Evolutionary conservation across 92 coral and sea anemone genomes (phyloP), one percentile per base, ranked within the genome.

Genomic region (Hydrozoanthus gracilis): DNA sequence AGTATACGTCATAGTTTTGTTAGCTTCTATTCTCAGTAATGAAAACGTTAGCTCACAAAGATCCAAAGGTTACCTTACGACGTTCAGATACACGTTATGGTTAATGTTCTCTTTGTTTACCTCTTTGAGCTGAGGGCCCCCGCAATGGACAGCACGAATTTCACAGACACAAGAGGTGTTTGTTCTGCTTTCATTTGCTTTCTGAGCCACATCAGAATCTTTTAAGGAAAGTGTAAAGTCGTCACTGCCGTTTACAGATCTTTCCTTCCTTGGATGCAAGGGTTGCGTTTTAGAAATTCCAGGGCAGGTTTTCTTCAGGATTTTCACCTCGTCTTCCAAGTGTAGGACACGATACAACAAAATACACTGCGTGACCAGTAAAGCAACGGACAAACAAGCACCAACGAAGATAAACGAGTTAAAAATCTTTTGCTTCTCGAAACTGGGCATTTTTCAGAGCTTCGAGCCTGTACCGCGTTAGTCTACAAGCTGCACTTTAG

Each of bases 131-230:
- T 13, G 39, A 51, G 14, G 56, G 10, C 60, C 17, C 27, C 55
- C 8, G 44, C 78, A 73, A 14, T 47, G 5, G 15, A 17, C 35
- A 7, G n/a, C 16, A 18, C 78, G 49, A 13, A 73, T 11, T 7
- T 73, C 49, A 73, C 78, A 73, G 10, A 17, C 78, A 49, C n/a
- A 11, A 49, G 60, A 6, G 49, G 39, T 15, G 6, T 55, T 47
- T 73, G 51, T 8, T 55, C 49, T 73, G 55, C 78, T 73, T 17
- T 48, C 14, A 73, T 12, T 73, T 73, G 60, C 35, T 73, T n/a
- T 9, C 27, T 7, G 27, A 16, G 47, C 6, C 18, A 11, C 15
- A 50, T 47, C 45, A 45, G 51, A 48, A 16, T 14, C 55, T 7
- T 73, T 51, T 16, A 8, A n/a, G 51, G 55, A 5, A 13, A 8